phyloP scores from a whole-genome alignment of 2,113 vertebrate species.

The Neomonachus schauinslandi region DNA sequence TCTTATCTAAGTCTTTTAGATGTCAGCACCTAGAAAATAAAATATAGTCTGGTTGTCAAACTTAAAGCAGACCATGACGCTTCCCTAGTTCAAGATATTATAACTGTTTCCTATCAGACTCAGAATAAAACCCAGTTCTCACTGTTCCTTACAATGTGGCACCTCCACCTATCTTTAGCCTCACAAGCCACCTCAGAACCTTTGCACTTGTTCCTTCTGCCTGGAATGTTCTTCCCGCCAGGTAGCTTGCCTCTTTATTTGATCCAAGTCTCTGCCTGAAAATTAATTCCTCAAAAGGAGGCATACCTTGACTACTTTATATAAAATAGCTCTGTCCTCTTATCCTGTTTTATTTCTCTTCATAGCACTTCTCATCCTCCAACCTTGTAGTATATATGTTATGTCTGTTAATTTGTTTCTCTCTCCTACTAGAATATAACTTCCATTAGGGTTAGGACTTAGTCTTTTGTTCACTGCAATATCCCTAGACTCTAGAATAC shows the following conservation, averaged over 20 bases:
- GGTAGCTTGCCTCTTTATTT: neutral
- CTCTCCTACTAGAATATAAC: neutral
- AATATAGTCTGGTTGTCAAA: neutral
- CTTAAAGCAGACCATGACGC: neutral
- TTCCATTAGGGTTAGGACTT: neutral
- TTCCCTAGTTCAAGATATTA: neutral
- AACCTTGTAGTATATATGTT: neutral
- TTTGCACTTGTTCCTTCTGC: neutral
- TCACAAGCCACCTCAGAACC: neutral
- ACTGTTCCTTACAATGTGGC: neutral
- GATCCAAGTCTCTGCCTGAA: neutral
- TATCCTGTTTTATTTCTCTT: neutral
- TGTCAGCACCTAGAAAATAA: conserved; percentile 7
- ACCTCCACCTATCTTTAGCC: neutral
- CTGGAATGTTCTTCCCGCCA: neutral
- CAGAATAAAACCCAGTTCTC: neutral
- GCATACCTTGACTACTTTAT: neutral
- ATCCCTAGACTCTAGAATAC: neutral
- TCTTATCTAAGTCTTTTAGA: neutral
- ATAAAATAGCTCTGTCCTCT: neutral
- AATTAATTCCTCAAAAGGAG: neutral
- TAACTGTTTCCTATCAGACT: neutral
- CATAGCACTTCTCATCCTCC: neutral
- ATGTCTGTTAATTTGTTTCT: neutral
- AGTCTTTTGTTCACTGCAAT: conserved; percentile 9